Base-by-base conservation (phyloP, 2,113 vertebrate species). In the Drymodes brunneopygia region DNA sequence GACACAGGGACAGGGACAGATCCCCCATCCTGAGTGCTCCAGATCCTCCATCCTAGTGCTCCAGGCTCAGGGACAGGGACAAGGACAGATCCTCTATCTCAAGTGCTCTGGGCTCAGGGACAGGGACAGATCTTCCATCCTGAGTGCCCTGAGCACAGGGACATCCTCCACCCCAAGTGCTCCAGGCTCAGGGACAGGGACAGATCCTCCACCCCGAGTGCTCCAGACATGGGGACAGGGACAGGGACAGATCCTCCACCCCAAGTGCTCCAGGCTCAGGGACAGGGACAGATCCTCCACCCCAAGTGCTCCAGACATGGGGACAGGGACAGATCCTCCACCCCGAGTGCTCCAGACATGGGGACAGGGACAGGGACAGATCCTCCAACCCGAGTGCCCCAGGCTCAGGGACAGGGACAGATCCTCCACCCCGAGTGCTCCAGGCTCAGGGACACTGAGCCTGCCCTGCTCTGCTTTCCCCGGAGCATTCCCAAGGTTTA, bases 401-500 rank as follows among this genome's bases (percentile, higher is more conserved):
- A 6, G 35, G 36, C 5, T 38, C 38, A 38, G 38, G 38, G 38
- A 36, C 61, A 42, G 21, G 61, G 77, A 42, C 77, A 72, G 18
- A 40, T 9, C 40, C 70, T 20, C 2, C 28, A 9, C 12, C 11
- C 4, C 0, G 1, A 29, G 28, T 6, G 27, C 58, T 67, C 74
- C 6, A 2, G n/a, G 53, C 69, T 21, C 2, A 1, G 35, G n/a
- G 33, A 31, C 2, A 1, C 25, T 0, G 53, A 15, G 14, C 50
- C 36, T 20, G 47, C 25, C 72, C 35, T 47, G 81, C 70, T 54
- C 61, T 54, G 57, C 12, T 7, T 64, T 44, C 69, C 74, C 74
- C 33, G 62, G 15, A 89, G 65, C 91, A 53, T 44, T 69, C 77
- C 40, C 27, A 24, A 47, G 61, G 28, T 1, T 71, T 11, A 61